These are phyloP conservation scores for Crocodylus rhombifer DNA, from an alignment of 2,797 vertebrate genomes.

Conservation along the genomic window DNA sequence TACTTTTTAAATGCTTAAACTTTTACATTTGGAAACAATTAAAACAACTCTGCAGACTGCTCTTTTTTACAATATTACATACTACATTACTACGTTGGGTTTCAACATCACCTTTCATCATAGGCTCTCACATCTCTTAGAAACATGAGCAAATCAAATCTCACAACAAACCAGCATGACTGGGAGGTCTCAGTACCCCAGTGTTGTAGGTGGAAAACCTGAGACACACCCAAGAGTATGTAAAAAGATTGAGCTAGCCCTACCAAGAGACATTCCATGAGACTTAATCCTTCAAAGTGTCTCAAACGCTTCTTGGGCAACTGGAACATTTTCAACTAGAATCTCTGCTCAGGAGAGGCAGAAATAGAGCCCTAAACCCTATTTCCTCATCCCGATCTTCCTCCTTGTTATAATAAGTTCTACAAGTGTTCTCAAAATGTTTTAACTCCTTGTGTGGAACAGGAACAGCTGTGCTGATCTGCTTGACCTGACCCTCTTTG, in stretches of 20 bases:
- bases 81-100: not conserved
- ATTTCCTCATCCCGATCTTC: not conserved
- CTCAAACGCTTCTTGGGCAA: not conserved
- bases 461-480: not conserved
- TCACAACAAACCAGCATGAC: not conserved
- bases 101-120: not conserved
- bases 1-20: conserved; percentile 67
- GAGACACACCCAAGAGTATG: not conserved
- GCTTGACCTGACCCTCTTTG: not conserved
- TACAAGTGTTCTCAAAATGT: not conserved
- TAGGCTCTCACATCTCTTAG: not conserved
- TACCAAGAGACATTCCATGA: not conserved
- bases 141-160: not conserved
- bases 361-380: not conserved
- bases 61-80: not conserved
- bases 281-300: not conserved
- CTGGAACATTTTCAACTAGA: not conserved
- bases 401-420: not conserved
- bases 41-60: conserved; percentile 1
- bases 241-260: not conserved
- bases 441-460: not conserved
- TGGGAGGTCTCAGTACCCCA: not conserved
- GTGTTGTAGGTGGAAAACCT: not conserved
- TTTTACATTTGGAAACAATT: conserved; percentile 37
- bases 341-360: not conserved